These are phyloP conservation scores for Synanthedon tipuliformis DNA, from an alignment of 2,888 invertebrate species.

Conservation along the genomic window DNA sequence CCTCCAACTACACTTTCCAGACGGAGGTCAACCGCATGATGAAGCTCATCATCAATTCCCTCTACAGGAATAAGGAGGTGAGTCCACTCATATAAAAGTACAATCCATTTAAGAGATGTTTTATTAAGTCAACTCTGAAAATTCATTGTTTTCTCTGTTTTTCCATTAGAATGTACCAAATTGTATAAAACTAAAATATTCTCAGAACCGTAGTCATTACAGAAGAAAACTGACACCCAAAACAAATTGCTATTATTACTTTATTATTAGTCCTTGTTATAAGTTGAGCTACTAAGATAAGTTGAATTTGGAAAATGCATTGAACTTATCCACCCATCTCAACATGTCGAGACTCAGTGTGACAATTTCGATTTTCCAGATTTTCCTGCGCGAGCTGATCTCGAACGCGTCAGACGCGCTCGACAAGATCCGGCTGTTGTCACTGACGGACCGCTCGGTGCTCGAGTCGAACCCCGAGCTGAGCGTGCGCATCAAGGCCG, in stretches of 20 bases:
- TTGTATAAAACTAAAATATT: too few relatives aligned
- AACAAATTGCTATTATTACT: too few relatives aligned
- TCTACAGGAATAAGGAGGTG: slow-evolving; percentile 98
- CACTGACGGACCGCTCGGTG: slow-evolving; percentile 87
- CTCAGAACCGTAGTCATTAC: too few relatives aligned
- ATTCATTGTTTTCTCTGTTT: too few relatives aligned
- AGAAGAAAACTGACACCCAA: too few relatives aligned
- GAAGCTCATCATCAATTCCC: slow-evolving; percentile 99
- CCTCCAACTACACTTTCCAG: slow-evolving; percentile 92
- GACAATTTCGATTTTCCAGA: slow-evolving; percentile 60
- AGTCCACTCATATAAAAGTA: slow-evolving; percentile 6
- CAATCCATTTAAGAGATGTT: too few relatives aligned
- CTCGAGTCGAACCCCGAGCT: slow-evolving; percentile 85
- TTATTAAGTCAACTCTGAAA: too few relatives aligned
- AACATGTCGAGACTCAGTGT: background rate
- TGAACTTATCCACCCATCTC: background rate
- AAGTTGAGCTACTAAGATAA: background rate
- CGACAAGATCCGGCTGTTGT: slow-evolving; percentile 95
- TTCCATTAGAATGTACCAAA: too few relatives aligned
- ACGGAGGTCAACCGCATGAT: slow-evolving; percentile 99
- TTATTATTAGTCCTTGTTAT: too few relatives aligned
- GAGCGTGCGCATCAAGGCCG: slow-evolving; percentile 90
- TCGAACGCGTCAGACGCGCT: slow-evolving; percentile 99
- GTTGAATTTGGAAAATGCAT: background rate
- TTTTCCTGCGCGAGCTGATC: slow-evolving; percentile 96